Percentiles rank a stretch among this genome's conserved stretches.
These are phyloP conservation scores for Eunapius fragilis DNA, from an alignment of 37 sponge, comb jelly and placozoan species.

Conservation along the genomic window DNA sequence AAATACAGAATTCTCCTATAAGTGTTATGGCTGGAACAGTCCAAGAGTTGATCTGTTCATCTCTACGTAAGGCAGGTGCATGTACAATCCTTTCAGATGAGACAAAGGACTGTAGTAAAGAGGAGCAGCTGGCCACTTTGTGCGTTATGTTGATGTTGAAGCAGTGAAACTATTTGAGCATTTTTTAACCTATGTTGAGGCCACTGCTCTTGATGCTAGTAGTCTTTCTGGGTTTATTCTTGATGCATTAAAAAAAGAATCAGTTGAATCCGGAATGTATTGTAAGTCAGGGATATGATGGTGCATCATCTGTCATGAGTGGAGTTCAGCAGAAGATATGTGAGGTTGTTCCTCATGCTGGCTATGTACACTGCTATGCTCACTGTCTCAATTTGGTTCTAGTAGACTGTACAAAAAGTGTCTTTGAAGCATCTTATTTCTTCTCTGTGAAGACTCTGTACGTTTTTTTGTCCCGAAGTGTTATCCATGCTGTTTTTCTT, in stretches of 20 bases:
- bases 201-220: slow-evolving; percentile 40
- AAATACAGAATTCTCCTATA: too few relatives aligned
- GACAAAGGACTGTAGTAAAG: too few relatives aligned
- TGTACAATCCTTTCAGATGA: too few relatives aligned
- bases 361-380: slow-evolving; percentile 71
- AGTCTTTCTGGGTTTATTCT: slow-evolving; percentile 63
- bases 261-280: slow-evolving; percentile 13
- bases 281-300: slow-evolving; percentile 71
- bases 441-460: slow-evolving; percentile 59
- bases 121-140: too few relatives aligned
- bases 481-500: slow-evolving; percentile 47
- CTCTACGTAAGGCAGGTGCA: too few relatives aligned
- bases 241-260: slow-evolving; percentile 30
- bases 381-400: slow-evolving; percentile 68
- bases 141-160: too few relatives aligned
- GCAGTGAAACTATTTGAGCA: too few relatives aligned
- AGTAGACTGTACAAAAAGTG: too few relatives aligned
- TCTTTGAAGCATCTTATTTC: slow-evolving; percentile 62
- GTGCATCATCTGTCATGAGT: slow-evolving; percentile 80
- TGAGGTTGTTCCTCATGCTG: slow-evolving; percentile 61
- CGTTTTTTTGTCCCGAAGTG: slow-evolving; percentile 53
- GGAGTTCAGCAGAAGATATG: slow-evolving; percentile 58
- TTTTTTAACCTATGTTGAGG: too few relatives aligned
- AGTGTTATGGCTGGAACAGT: too few relatives aligned
- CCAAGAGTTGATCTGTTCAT: too few relatives aligned